Base-by-base conservation (phyloP, 2,888 invertebrate species). In the Cyclophora punctaria region DNA sequence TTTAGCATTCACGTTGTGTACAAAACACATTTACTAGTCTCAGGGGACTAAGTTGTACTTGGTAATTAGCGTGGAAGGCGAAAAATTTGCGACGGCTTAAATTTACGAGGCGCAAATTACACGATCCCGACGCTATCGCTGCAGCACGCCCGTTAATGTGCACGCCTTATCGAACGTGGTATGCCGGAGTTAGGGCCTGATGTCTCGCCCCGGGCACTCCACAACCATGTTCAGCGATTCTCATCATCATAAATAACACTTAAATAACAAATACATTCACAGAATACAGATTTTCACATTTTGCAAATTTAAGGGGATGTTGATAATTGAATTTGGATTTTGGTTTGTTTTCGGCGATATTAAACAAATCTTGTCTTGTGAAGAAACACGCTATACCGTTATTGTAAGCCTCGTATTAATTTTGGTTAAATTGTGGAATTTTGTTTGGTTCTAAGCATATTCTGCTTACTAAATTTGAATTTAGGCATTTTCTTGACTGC, bases 21-120 rank as follows among this genome's bases (percentile, higher is more conserved):
- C 84, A 75, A 75, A 72, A 80, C 79, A 81, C 83, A 85, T 83
- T 87, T 81, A 84, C 78, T 78, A 80, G 83, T 80, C 83, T 82
- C 83, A 64, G 73, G 78, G 84, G 84, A 83, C 83, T 83, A 73
- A 75, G 74, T 73, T 73, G 75, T 20, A 33, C 34, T 82, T 86
- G 80, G 84, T 87, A 88, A 88, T 88, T 87, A 88, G 87, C 80
- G 74, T 73, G 79, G 80, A 81, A 83, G 77, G 81, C 85, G 85
- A 88, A 88, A 88, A 88, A 87, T 85, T 86, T 86, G 87, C 85
- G 83, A 87, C 82, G 74, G 83, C 78, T 84, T 79, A 80, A 87
- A 88, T 87, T 87, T 87, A 87, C 87, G 87, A 86, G 83, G 87
- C 81, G 86, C 83, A 88, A 88, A 88, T 87, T 87, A 85, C 85